A percentile compares a stretch with the other conserved stretches of the same genome.
Conservation (phyloP, 2,797 vertebrate genomes). For the Clarias platycephalus region DNA sequence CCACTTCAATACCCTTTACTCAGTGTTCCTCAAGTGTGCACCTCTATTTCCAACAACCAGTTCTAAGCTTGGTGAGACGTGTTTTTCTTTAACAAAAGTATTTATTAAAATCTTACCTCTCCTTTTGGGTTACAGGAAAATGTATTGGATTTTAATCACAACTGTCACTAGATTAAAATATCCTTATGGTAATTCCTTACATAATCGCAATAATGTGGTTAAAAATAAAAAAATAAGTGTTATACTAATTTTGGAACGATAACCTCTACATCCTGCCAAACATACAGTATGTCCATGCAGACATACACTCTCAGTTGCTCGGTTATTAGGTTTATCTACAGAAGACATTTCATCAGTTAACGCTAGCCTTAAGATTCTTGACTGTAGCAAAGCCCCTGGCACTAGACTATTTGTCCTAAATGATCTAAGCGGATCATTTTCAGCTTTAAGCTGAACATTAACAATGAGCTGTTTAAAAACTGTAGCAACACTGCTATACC, state of each 20-base stretch:
- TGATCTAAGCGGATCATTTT: not conserved
- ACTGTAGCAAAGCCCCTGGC: not conserved
- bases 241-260: not conserved
- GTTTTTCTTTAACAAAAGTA: not conserved
- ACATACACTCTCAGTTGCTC: not conserved
- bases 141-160: slow-evolving; percentile 13
- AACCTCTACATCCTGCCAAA: not conserved
- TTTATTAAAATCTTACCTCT: not conserved
- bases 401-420: not conserved
- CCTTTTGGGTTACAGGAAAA: not conserved
- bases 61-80: not conserved
- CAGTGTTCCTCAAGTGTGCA: slow-evolving; percentile 21
- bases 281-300: not conserved
- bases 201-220: not conserved
- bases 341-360: not conserved
- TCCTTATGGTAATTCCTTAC: slow-evolving; percentile 10
- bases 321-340: not conserved
- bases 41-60: not conserved
- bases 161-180: slow-evolving; percentile 10
- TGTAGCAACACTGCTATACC: not conserved
- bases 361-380: not conserved
- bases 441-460: not conserved
- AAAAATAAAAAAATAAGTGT: not conserved
- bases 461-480: slow-evolving; percentile 1
- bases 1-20: slow-evolving; percentile 8